A percentile compares a stretch with the other conserved stretches of the same genome.
These are phyloP conservation scores for Allobates femoralis DNA, from an alignment of 2,797 vertebrate species.

Conservation along the genomic window DNA sequence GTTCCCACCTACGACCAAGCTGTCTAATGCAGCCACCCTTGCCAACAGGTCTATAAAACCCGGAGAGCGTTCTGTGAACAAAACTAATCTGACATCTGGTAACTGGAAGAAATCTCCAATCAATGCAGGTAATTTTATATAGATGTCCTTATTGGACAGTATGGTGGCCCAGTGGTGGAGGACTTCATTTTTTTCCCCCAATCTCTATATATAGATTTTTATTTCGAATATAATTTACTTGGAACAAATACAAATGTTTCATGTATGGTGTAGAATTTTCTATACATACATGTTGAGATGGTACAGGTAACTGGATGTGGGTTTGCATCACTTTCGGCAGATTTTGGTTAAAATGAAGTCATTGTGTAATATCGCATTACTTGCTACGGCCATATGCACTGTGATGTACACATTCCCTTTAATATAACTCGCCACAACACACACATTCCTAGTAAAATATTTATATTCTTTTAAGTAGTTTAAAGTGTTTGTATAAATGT, in stretches of 20 bases:
- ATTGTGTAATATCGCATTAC: background rate
- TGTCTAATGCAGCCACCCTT: constrained; percentile 87
- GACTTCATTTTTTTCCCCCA: too few species aligned
- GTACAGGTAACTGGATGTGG: background rate
- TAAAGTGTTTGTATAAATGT: background rate
- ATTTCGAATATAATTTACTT: too few species aligned
- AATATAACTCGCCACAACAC: too few species aligned
- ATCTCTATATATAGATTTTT: too few species aligned
- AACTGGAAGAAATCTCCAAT: constrained; percentile 92
- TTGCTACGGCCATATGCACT: background rate
- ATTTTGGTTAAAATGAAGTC: background rate
- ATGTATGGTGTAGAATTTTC: background rate
- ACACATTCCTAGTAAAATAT: too few species aligned
- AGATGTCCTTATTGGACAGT: background rate
- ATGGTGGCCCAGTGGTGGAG: background rate
- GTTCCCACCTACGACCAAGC: constrained; percentile 88
- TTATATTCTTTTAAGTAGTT: too few species aligned
- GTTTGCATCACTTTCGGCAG: background rate
- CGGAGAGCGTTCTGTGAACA: constrained; percentile 80
- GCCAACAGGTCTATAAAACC: constrained; percentile 89
- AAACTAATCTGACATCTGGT: constrained; percentile 80
- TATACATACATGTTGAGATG: background rate
- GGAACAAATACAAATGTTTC: too few species aligned
- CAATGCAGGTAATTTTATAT: constrained; percentile 81
- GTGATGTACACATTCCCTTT: background rate